These are phyloP conservation scores for Xyrauchen texanus DNA, from an alignment of 2,113 vertebrate genomes.

Conservation along the genomic window DNA sequence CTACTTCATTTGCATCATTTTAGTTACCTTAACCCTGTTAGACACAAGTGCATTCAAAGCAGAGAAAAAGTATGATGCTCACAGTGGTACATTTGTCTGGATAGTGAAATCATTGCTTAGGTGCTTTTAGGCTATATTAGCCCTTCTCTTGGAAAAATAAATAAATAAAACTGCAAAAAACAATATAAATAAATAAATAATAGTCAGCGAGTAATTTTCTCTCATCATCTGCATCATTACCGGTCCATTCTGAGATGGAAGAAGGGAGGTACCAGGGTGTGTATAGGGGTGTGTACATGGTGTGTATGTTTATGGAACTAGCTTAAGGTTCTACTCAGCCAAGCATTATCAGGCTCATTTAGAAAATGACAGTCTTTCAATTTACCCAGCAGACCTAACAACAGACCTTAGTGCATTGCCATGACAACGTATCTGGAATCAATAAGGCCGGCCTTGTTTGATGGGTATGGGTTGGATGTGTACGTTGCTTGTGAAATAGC, in stretches of 20 bases:
- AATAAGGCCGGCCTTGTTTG: slow-evolving; percentile 41
- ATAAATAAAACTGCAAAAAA: no score
- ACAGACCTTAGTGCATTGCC: slow-evolving; percentile 33
- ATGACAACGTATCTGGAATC: slow-evolving; percentile 36
- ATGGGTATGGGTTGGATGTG: neutral
- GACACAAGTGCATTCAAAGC: slow-evolving; percentile 27
- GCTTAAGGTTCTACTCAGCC: slow-evolving; percentile 21
- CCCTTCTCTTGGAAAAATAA: slow-evolving; percentile 20
- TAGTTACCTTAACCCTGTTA: neutral
- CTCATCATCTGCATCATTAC: slow-evolving; percentile 23
- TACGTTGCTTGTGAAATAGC: slow-evolving; percentile 17
- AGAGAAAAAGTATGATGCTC: neutral
- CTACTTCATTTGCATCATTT: no score
- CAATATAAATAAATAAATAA: slow-evolving; percentile 32
- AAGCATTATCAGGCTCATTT: slow-evolving; percentile 31
- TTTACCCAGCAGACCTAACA: slow-evolving; percentile 26
- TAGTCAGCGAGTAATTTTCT: neutral
- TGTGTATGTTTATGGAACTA: slow-evolving; percentile 30
- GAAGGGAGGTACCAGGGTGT: neutral
- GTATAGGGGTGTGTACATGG: neutral
- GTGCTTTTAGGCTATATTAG: slow-evolving; percentile 5
- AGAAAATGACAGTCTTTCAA: slow-evolving; percentile 28
- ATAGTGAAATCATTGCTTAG: slow-evolving; percentile 48
- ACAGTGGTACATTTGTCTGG: neutral
- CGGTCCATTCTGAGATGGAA: neutral